phyloP scores from a whole-genome alignment of 1,140 invertebrate species.

The Scaptodrosophila lebanonensis region DNA sequence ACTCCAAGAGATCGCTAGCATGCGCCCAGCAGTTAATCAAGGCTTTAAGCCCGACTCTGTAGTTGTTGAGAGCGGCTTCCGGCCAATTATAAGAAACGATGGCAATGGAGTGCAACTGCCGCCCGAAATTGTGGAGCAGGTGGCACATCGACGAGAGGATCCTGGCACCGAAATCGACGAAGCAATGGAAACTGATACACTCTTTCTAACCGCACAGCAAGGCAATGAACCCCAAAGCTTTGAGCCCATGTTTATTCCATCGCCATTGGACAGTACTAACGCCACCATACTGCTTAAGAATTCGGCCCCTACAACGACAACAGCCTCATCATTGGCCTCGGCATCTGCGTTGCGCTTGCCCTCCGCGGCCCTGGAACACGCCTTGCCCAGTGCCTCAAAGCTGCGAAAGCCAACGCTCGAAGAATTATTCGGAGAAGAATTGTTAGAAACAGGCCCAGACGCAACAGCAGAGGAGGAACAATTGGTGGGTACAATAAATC shows the following conservation, averaged over 20 bases:
- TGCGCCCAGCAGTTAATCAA: conserved; percentile 81
- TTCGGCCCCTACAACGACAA: conserved; percentile 70
- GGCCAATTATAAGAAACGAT: conserved; percentile 84
- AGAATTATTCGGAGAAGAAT: conserved; percentile 35
- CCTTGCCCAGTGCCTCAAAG: conserved; percentile 38
- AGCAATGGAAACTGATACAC: conserved; percentile 77
- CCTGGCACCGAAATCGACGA: conserved; percentile 78
- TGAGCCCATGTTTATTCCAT: conserved; percentile 86
- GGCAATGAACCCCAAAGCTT: conserved; percentile 80
- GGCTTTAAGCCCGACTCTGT: conserved; percentile 89
- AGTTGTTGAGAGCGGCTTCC: conserved; percentile 89
- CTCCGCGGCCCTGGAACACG: conserved; percentile 43
- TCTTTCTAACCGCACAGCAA: conserved; percentile 66
- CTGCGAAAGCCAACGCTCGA: conserved; percentile 68
- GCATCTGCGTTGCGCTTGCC: conserved; percentile 46
- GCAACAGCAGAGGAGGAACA: conserved; percentile 12
- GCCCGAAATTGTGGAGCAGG: conserved; percentile 75
- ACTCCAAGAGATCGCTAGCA: conserved; percentile 78
- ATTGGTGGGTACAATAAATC: not conserved
- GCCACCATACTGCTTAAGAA: conserved; percentile 77
- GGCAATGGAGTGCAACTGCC: conserved; percentile 74
- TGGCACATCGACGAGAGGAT: conserved; percentile 78
- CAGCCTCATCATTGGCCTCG: not conserved
- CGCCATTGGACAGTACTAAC: conserved; percentile 80
- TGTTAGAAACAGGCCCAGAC: conserved; percentile 2